Evolutionary conservation across 2,113 vertebrate genomes (phyloP), one percentile per base, ranked within the genome.

Genomic region (Ptyas mucosa): DNA sequence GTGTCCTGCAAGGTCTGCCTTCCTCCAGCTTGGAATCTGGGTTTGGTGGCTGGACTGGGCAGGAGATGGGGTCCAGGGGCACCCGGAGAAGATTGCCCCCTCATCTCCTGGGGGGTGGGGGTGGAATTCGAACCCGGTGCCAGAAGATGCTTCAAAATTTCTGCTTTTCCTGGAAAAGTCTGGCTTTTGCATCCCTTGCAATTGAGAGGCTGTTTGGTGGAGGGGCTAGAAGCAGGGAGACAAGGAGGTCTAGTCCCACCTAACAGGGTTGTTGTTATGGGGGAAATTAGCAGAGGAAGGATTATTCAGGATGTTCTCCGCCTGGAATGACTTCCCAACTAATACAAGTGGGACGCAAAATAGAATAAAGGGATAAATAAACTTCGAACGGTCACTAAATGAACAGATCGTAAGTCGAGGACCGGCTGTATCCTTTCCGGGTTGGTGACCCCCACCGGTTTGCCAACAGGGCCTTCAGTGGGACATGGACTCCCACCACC

Each of bases 401-500:
- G 0, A 11, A 61, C 24, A 11, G 54, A 3, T 69, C 5, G 11
- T n/a, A n/a, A 14, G 5, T 15, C 1, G 29, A n/a, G 29, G 4
- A 69, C 29, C 6, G 29, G 23, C 23, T 61, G 58, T 53, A 3
- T 49, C 49, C 49, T 24, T 87, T 18, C 26, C 0, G 8, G 24
- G 12, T 29, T 26, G 0, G 4, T 87, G 51, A 46, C 26, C 1
- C 2, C n/a, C 11, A 1, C 61, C 1, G 1, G 1, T 64, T 64
- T 29, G 23, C 24, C 24, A 0, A 0, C 93, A 96, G 96, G 96
- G 94, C 11, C 94, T 96, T 92, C 94, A 96, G 93, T 94, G 96
- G 96, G 94, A 96, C 23, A 94, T 96, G 95, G 95, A 96, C 26
- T 0, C 96, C 8, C 95, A 90, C 85, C 93, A 95, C 69, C 91